These are phyloP conservation scores for Botrylloides violaceus DNA, from an alignment of 23 tunicate species.

Conservation along the genomic window DNA sequence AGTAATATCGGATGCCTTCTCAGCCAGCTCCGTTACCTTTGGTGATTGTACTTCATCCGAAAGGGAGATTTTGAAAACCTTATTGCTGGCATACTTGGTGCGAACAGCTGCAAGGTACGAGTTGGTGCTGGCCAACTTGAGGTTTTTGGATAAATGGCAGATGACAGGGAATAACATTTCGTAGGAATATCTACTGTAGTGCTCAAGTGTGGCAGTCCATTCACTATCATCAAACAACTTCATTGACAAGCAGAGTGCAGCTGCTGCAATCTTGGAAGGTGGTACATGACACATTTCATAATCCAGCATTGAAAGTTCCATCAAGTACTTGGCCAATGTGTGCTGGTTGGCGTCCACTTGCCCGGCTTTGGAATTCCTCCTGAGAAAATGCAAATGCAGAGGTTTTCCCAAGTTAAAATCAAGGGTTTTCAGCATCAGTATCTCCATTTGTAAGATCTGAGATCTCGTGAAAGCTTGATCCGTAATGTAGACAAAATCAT, in stretches of 20 bases:
- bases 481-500: constrained; percentile 87
- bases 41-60: constrained; percentile 15
- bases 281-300: constrained; percentile 85
- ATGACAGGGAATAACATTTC: constrained; percentile 51
- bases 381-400: constrained; percentile 72
- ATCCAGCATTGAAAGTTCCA: constrained; percentile 88
- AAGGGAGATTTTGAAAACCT: constrained; percentile 52
- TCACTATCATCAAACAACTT: constrained; percentile 51
- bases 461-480: constrained; percentile 75
- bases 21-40: constrained; percentile 12
- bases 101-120: constrained; percentile 58
- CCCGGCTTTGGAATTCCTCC: constrained; percentile 94
- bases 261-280: constrained; percentile 94
- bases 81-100: constrained; percentile 62
- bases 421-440: constrained; percentile 57
- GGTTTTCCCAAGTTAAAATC: constrained; percentile 79
- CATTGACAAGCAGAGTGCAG: constrained; percentile 78
- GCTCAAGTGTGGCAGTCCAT: constrained; percentile 84
- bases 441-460: constrained; percentile 78
- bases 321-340: constrained; percentile 81
- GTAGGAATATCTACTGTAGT: constrained; percentile 77
- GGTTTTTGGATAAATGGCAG: constrained; percentile 72
- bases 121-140: constrained; percentile 47
- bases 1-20: constrained; percentile 6
- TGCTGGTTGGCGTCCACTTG: constrained; percentile 93